Conservation (phyloP, 2,113 vertebrate genomes). For the Carassius auratus region DNA sequence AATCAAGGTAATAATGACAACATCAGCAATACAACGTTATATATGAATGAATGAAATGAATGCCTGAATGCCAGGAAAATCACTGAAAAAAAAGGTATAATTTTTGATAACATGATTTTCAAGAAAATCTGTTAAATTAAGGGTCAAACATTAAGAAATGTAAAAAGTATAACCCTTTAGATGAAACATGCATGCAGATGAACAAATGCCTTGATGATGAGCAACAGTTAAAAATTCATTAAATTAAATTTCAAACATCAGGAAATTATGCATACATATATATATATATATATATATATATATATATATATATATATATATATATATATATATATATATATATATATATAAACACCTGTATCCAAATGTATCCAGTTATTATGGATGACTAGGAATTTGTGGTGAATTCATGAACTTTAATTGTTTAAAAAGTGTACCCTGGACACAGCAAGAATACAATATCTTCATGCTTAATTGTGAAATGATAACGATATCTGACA, state of each 20-base stretch:
- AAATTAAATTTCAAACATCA: too few species aligned
- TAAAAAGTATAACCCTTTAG: not conserved
- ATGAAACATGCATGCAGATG: not conserved
- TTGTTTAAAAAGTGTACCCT: not conserved
- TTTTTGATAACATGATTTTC: too few species aligned
- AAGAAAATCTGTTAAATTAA: not conserved
- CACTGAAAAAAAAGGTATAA: too few species aligned
- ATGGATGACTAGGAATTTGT: too few species aligned
- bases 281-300: not conserved
- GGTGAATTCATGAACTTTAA: too few species aligned
- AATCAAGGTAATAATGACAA: conserved; percentile 86
- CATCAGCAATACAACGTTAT: not conserved
- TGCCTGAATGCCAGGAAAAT: not conserved
- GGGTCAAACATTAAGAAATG: not conserved
- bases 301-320: too few species aligned
- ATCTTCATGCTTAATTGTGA: not conserved
- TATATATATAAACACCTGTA: too few species aligned
- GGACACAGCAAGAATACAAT: not conserved
- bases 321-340: too few species aligned
- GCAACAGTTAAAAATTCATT: not conserved
- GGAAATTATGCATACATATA: too few species aligned
- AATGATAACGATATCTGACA: too few species aligned
- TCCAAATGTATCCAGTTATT: too few species aligned
- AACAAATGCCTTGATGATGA: not conserved
- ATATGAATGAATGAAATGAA: not conserved